These are phyloP conservation scores for Diplazon laetatorius DNA, from an alignment of 2,888 invertebrate genomes.

Conservation along the genomic window DNA sequence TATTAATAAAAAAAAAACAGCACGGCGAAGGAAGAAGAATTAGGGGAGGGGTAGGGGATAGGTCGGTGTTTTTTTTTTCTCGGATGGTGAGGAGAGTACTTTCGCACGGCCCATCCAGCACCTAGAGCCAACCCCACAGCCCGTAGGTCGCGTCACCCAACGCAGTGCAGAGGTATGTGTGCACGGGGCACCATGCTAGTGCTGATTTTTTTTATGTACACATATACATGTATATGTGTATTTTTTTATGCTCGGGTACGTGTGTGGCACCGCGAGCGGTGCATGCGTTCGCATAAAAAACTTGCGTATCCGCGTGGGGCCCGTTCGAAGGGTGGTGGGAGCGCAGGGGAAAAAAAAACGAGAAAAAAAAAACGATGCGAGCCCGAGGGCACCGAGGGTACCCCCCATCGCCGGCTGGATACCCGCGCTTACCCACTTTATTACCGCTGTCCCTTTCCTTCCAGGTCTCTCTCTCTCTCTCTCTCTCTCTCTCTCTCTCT, in stretches of 20 bases:
- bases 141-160: constrained; percentile 62
- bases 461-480: constrained; percentile 29
- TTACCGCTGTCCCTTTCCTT: constrained; percentile 37
- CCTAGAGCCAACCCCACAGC: constrained; percentile 54
- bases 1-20: constrained; percentile 77
- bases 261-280: constrained; percentile 52
- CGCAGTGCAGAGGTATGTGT: constrained; percentile 51
- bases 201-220: constrained; percentile 18
- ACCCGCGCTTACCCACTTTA: constrained; percentile 41
- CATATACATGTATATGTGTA: too few species aligned
- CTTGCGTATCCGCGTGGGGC: constrained; percentile 68
- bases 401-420: constrained; percentile 54
- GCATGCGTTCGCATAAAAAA: constrained; percentile 66
- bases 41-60: constrained; percentile 20
- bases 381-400: constrained; percentile 54
- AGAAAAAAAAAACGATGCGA: constrained; percentile 49
- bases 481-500: constrained; percentile 29
- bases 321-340: constrained; percentile 46
- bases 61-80: constrained; percentile 62
- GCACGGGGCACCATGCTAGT: constrained; percentile 8
- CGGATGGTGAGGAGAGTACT: constrained; percentile 66
- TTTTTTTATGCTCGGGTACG: too few species aligned
- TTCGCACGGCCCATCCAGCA: constrained; percentile 77
- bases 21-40: constrained; percentile 32
- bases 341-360: too few species aligned